Evolutionary conservation across 2,797 vertebrate species (phyloP), one percentile per base, ranked within the genome.

Genomic region (Chelon auratus): DNA sequence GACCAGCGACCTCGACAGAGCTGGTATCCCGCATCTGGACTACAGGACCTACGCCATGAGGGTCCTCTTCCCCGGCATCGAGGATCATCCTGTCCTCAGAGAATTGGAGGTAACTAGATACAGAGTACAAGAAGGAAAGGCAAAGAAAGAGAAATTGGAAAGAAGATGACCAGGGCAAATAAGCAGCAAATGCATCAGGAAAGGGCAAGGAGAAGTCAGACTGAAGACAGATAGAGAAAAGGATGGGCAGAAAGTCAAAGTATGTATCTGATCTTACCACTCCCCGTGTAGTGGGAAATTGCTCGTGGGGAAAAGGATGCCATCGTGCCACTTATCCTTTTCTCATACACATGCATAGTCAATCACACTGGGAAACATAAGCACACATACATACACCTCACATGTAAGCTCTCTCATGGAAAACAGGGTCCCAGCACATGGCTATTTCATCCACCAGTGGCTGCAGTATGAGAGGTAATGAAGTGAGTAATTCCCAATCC

Each of bases 51-150:
- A 99, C 0, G 96, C 97, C 66, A 99, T 99, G 97, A 85, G 97
- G 52, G 97, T 99, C 18, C 95, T 99, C 0, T 99, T 99, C 86
- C 97, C 97, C 0, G 97, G 97, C 78, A 99, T 99, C 0, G 97
- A 99, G 80, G 97, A 99, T 83, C 97, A 99, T 75, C 97, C 97
- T 0, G 97, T 99, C 7, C 94, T 99, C 67, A 91, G 96, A 81
- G 97, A 99, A 78, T 94, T 99, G 86, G 97, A 99, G 97, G 97
- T 99, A 90, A 81, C 13, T 84, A 96, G 90, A 96, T 89, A 96
- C 93, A 0, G 95, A 95, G 9, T 48, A n/a, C 45, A 10, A 48
- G 78, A 77, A 95, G 95, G 94, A 96, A 86, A 91, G 4, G 96
- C 95, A 0, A 95, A 97, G 79, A 96, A 96, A 73, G 95, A 95